Conservation (phyloP, 2,888 invertebrate species). For the Cosmopolites sordidus region DNA sequence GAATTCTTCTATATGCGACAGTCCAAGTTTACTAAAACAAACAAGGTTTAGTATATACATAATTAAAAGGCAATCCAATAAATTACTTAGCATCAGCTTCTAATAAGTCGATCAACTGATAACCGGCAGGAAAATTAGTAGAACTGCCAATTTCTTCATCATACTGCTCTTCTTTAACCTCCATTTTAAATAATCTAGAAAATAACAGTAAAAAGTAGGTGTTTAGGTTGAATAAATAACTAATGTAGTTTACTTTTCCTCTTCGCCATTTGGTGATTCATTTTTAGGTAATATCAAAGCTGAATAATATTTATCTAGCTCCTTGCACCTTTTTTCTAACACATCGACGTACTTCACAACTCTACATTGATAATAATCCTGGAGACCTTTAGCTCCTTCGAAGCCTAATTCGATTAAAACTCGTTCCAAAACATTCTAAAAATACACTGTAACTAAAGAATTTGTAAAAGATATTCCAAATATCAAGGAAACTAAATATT, state of each 20-base stretch:
- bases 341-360: conserved; percentile 43
- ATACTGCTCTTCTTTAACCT: conserved; percentile 40
- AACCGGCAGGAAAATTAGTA: conserved; percentile 40
- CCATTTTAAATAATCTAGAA: conserved; percentile 35
- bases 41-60: background rate
- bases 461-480: too few species aligned
- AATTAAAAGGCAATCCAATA: background rate
- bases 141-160: conserved; percentile 38
- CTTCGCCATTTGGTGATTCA: conserved; percentile 14
- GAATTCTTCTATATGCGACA: conserved; percentile 1
- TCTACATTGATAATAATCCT: conserved; percentile 55
- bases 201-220: background rate
- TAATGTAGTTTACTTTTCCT: background rate
- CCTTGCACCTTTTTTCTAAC: conserved; percentile 39
- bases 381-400: conserved; percentile 54
- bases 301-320: conserved; percentile 39
- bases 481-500: too few species aligned
- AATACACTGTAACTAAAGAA: too few species aligned
- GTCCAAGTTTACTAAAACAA: conserved; percentile 7
- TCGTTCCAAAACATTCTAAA: conserved; percentile 58
- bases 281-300: conserved; percentile 36
- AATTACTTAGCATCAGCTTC: conserved; percentile 41
- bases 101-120: conserved; percentile 42
- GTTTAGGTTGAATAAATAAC: background rate
- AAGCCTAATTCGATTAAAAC: conserved; percentile 58